Evolutionary conservation across 2,888 invertebrate genomes (phyloP).

Genomic region (Psylliodes chrysocephalus): DNA sequence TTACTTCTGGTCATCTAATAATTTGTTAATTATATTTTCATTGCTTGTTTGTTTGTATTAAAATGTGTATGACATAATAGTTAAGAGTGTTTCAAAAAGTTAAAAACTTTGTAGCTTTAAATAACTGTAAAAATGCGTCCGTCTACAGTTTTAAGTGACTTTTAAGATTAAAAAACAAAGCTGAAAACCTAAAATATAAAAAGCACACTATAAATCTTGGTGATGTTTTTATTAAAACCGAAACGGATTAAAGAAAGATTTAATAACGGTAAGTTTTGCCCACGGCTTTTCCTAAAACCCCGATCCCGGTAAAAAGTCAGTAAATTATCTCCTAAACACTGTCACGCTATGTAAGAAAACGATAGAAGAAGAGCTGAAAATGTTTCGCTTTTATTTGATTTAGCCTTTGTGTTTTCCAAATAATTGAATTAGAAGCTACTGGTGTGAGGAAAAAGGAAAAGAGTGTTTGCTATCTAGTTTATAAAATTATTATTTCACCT

Average conservation of each 20-base stretch:
- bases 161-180: too few species aligned
- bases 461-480: conserved; percentile 1
- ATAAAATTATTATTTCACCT: conserved; percentile 1
- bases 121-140: too few species aligned
- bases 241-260: conserved; percentile 5
- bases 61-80: too few species aligned
- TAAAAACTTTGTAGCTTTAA: too few species aligned
- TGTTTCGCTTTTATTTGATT: conserved; percentile 11
- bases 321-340: conserved; percentile 6
- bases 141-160: too few species aligned
- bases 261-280: not conserved
- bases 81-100: too few species aligned
- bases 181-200: not conserved
- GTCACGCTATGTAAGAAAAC: conserved; percentile 7
- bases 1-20: too few species aligned
- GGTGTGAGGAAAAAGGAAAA: not conserved
- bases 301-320: conserved; percentile 2
- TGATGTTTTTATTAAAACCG: conserved; percentile 4
- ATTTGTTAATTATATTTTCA: too few species aligned
- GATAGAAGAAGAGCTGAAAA: conserved; percentile 1
- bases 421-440: conserved; percentile 7
- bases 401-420: conserved; percentile 8
- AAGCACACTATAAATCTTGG: not conserved
- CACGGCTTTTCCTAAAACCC: not conserved
- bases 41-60: too few species aligned